Evolutionary conservation across 2,888 invertebrate species (phyloP).

Genomic region (Macroteleia sp.): DNA sequence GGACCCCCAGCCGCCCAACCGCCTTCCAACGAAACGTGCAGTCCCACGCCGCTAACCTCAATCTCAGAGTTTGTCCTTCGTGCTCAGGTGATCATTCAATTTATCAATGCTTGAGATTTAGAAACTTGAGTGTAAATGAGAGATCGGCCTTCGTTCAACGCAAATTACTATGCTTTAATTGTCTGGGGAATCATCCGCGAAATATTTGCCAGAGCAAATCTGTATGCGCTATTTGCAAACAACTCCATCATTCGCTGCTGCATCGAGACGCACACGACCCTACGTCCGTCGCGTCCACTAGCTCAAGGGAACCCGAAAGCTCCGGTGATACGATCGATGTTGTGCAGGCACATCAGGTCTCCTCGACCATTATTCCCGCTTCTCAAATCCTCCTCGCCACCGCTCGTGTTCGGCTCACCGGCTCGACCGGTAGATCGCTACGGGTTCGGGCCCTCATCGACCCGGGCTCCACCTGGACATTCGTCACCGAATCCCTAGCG

Average conservation of each 20-base stretch:
- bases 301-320: background rate
- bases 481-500: background rate
- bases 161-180: background rate
- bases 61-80: background rate
- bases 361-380: background rate
- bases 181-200: background rate
- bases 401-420: background rate
- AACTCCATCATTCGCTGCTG: background rate
- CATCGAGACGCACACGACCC: background rate
- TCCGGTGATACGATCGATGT: background rate
- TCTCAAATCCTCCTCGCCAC: background rate
- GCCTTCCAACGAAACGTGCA: too few relatives aligned
- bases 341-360: background rate
- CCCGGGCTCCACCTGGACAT: background rate
- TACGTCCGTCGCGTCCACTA: background rate
- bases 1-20: too few relatives aligned
- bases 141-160: background rate
- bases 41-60: too few relatives aligned
- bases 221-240: background rate
- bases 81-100: background rate
- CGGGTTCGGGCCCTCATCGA: background rate
- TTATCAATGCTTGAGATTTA: background rate
- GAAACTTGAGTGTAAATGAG: background rate
- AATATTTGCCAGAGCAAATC: background rate
- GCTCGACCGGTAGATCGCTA: background rate